phyloP scores from a whole-genome alignment of 35 echinoderm and acorn worm genomes.

The Strongylocentrotus purpuratus region DNA sequence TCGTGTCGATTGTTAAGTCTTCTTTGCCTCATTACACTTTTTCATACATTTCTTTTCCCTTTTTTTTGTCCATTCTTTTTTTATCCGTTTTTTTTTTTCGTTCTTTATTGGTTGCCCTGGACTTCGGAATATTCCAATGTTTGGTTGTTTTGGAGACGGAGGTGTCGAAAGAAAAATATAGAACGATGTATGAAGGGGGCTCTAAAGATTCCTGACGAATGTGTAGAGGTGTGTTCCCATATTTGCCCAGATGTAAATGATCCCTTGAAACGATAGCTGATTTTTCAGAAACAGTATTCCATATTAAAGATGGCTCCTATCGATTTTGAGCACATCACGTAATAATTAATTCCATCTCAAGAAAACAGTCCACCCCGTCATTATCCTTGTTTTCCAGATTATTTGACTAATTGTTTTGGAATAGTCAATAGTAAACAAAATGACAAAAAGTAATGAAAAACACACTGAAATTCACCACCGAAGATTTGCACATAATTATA shows the following conservation, averaged over 20 bases:
- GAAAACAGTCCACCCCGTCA: too few species aligned
- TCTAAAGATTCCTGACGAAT: background rate
- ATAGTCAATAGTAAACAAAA: too few species aligned
- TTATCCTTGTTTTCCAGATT: too few species aligned
- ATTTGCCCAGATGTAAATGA: background rate
- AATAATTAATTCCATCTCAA: too few species aligned
- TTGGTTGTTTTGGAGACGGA: background rate
- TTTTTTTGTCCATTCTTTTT: background rate
- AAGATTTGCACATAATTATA: too few species aligned
- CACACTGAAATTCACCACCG: too few species aligned
- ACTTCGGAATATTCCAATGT: background rate
- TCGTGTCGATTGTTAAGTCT: background rate
- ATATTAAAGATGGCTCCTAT: too few species aligned
- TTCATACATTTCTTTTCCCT: background rate
- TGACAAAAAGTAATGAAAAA: too few species aligned
- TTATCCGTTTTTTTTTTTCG: background rate
- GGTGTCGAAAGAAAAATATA: background rate
- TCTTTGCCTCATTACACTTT: background rate
- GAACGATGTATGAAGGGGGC: background rate
- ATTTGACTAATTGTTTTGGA: too few species aligned
- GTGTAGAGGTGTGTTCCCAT: background rate
- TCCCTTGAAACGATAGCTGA: background rate
- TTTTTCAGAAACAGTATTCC: too few species aligned
- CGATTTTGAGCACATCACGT: too few species aligned
- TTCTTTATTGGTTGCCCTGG: background rate